phyloP scores from a whole-genome alignment of 2,888 invertebrate species.

The Bruchidius siliquastri region DNA sequence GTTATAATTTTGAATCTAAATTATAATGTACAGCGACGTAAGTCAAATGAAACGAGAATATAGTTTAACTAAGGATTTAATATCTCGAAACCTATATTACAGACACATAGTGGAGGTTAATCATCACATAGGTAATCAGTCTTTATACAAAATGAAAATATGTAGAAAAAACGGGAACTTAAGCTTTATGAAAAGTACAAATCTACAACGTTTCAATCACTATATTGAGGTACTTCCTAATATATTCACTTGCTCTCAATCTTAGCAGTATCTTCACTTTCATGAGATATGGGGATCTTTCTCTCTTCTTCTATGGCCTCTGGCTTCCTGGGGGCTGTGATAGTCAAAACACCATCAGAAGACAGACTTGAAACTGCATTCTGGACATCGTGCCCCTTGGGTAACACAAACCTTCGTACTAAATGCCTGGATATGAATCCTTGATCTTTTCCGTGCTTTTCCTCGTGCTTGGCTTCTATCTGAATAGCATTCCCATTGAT shows the following conservation, averaged over 20 bases:
- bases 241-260: not conserved
- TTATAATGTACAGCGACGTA: too few species aligned
- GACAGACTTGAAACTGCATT: constrained; percentile 71
- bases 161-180: not conserved
- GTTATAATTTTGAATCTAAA: too few species aligned
- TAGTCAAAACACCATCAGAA: constrained; percentile 68
- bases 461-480: constrained; percentile 74
- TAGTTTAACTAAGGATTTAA: not conserved
- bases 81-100: not conserved
- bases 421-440: constrained; percentile 74
- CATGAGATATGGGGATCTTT: constrained; percentile 24
- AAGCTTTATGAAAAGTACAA: not conserved
- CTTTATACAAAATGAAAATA: not conserved
- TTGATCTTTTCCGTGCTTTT: constrained; percentile 63
- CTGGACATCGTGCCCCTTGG: constrained; percentile 70
- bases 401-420: constrained; percentile 68
- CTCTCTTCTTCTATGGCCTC: constrained; percentile 24
- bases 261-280: not conserved
- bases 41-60: not conserved
- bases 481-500: constrained; percentile 63
- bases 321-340: constrained; percentile 58
- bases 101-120: not conserved
- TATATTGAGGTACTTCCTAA: not conserved
- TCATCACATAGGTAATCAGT: not conserved
- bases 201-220: not conserved